A percentile compares a stretch with the other conserved stretches of the same genome.
phyloP scores from a whole-genome alignment of 2,888 invertebrate genomes.

The Malthinus seriepunctatus region DNA sequence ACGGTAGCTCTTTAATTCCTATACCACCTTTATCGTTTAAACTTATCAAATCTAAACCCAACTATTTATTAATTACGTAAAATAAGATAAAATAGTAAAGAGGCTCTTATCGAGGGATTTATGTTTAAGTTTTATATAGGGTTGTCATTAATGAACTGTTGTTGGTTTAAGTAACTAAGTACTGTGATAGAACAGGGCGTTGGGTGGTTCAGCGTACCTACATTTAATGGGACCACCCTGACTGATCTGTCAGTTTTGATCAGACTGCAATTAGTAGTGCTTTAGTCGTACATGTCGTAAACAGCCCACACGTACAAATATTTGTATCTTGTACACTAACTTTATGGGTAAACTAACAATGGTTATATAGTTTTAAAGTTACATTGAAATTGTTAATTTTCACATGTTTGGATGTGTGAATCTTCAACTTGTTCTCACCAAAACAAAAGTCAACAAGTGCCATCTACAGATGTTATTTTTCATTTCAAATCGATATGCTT shows the following conservation, averaged over 20 bases:
- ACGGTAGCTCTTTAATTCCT: background rate
- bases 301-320: slow-evolving; percentile 10
- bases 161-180: background rate
- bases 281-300: slow-evolving; percentile 7
- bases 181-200: background rate
- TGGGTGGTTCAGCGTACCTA: background rate
- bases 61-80: background rate
- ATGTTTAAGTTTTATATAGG: background rate
- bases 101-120: background rate
- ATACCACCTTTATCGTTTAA: background rate
- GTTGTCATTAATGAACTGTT: slow-evolving; percentile 3
- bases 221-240: slow-evolving; percentile 12
- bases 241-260: slow-evolving; percentile 15
- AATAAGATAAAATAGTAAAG: background rate
- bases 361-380: too few species aligned
- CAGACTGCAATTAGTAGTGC: slow-evolving; percentile 12
- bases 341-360: too few species aligned
- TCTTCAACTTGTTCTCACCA: too few species aligned
- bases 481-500: too few species aligned
- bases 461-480: too few species aligned
- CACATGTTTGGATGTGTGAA: too few species aligned
- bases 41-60: background rate
- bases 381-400: too few species aligned
- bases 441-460: too few species aligned
- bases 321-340: background rate